Evolutionary conservation across 2,113 vertebrate species (phyloP).

Genomic region (Sapajus apella): DNA sequence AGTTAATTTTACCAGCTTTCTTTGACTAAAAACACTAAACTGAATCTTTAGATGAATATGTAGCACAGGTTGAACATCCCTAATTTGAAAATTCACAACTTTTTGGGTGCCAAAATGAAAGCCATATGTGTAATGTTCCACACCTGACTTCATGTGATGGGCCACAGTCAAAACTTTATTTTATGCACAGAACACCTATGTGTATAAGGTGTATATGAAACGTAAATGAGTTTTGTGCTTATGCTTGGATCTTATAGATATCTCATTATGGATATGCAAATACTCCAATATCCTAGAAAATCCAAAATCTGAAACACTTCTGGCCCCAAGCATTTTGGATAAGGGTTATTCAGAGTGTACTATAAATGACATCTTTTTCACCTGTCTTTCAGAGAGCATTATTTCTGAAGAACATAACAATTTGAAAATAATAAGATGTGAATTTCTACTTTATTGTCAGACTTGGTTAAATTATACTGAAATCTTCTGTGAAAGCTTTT

Average conservation of each 20-base stretch:
- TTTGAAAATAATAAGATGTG: neutral
- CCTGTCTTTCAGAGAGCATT: neutral
- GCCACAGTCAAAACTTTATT: neutral
- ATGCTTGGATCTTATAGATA: neutral
- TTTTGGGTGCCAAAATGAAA: neutral
- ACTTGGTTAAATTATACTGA: slow-evolving; percentile 22
- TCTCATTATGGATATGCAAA: neutral
- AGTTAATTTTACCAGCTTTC: slow-evolving; percentile 14
- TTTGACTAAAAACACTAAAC: neutral
- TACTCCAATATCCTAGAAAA: neutral
- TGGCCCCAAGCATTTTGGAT: neutral
- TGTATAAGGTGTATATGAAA: too few relatives aligned
- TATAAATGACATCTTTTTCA: neutral
- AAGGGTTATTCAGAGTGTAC: neutral
- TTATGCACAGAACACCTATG: too few relatives aligned
- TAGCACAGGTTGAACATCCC: neutral
- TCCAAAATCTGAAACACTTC: neutral
- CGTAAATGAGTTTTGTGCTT: neutral
- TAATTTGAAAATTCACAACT: neutral
- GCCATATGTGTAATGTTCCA: neutral
- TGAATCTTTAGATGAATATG: neutral
- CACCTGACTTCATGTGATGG: neutral
- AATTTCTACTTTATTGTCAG: neutral
- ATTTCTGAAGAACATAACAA: neutral
- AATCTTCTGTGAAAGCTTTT: neutral